These are phyloP conservation scores for Heliconius charithonia DNA, from an alignment of 2,888 invertebrate species.

Conservation along the genomic window DNA sequence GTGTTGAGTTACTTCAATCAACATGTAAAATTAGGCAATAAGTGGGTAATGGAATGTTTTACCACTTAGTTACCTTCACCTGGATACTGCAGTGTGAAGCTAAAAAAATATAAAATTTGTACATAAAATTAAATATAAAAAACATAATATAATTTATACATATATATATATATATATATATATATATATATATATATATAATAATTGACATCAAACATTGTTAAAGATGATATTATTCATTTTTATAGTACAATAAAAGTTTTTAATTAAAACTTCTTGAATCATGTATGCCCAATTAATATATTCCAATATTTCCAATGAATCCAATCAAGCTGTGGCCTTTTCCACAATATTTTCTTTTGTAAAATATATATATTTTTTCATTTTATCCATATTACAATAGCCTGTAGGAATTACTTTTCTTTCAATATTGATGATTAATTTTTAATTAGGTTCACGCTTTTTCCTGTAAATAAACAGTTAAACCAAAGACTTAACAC, in stretches of 20 bases:
- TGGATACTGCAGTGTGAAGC: background rate
- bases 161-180: no score
- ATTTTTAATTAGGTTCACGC: background rate
- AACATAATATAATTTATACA: background rate
- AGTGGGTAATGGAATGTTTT: no score
- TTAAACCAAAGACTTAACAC: no score
- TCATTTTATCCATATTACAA: background rate
- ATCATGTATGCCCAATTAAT: background rate
- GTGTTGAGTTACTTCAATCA: background rate
- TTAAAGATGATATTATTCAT: background rate
- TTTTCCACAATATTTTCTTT: background rate
- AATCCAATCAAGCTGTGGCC: background rate
- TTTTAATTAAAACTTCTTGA: constrained; percentile 10
- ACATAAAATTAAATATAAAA: background rate
- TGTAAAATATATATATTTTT: background rate
- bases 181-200: no score
- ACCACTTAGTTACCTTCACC: background rate
- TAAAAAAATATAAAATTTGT: background rate
- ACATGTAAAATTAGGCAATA: background rate
- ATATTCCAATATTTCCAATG: no score
- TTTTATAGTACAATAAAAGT: constrained; percentile 1
- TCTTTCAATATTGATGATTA: background rate
- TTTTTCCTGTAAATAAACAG: no score
- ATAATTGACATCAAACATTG: background rate
- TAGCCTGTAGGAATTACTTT: background rate